phyloP scores from a whole-genome alignment of 2,797 vertebrate species.

The Poeciliopsis turneri region DNA sequence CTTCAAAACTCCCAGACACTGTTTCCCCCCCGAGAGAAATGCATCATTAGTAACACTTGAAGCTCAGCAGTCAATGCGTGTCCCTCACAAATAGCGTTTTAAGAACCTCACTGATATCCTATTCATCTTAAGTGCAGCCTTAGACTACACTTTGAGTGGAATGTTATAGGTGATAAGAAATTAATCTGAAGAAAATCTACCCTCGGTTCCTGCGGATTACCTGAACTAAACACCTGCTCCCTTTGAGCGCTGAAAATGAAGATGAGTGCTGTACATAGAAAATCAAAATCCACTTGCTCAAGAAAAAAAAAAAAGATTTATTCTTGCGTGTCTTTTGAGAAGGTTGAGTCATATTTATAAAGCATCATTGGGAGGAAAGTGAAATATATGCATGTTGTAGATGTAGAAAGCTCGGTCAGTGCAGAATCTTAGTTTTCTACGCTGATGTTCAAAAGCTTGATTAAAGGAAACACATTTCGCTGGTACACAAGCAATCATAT shows the following conservation, averaged over 20 bases:
- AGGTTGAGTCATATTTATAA: conserved; percentile 36
- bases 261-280: conserved; percentile 41
- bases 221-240: conserved; percentile 49
- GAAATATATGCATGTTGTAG: background rate
- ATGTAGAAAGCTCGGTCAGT: background rate
- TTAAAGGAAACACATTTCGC: background rate
- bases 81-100: conserved; percentile 61
- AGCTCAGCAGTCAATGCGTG: conserved; percentile 68
- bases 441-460: background rate
- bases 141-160: conserved; percentile 59
- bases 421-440: background rate
- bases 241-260: conserved; percentile 43
- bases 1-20: conserved; percentile 69
- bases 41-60: conserved; percentile 76
- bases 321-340: conserved; percentile 24
- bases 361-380: conserved; percentile 19
- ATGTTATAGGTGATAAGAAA: conserved; percentile 48
- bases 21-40: conserved; percentile 67
- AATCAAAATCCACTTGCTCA: conserved; percentile 36
- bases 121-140: conserved; percentile 56
- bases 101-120: conserved; percentile 51
- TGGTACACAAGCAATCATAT: background rate
- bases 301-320: conserved; percentile 31
- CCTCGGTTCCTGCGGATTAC: conserved; percentile 46
- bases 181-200: conserved; percentile 44